Conservation (phyloP, 2,797 vertebrate genomes). For the Chromobotia macracanthus region DNA sequence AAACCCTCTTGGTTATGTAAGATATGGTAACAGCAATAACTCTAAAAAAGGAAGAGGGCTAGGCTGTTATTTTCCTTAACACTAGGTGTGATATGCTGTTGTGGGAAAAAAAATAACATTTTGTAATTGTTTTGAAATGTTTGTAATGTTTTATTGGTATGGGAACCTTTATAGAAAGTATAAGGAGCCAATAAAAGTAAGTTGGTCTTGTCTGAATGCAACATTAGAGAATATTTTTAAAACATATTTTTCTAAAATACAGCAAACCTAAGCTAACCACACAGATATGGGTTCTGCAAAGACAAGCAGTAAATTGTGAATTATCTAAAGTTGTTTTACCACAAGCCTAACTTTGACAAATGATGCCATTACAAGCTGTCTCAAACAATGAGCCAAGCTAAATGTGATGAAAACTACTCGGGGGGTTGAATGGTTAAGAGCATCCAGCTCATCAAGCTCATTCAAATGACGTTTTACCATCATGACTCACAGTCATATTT, state of each 20-base stretch:
- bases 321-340: slow-evolving; percentile 16
- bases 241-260: background rate
- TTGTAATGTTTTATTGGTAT: background rate
- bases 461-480: slow-evolving; percentile 3
- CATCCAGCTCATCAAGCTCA: slow-evolving; percentile 26
- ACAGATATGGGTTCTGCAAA: background rate
- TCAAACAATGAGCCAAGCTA: slow-evolving; percentile 38
- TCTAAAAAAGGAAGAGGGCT: slow-evolving; percentile 12
- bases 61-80: background rate
- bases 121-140: background rate
- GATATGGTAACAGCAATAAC: slow-evolving; percentile 9
- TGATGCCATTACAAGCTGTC: slow-evolving; percentile 38
- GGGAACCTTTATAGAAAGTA: background rate
- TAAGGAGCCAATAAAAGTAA: background rate
- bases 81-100: background rate
- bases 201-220: background rate
- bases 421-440: slow-evolving; percentile 42
- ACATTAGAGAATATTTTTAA: background rate
- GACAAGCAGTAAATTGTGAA: slow-evolving; percentile 6
- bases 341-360: slow-evolving; percentile 44
- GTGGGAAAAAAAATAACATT: background rate
- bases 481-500: slow-evolving; percentile 20
- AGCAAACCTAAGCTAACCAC: background rate
- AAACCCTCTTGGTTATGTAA: slow-evolving; percentile 18
- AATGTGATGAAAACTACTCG: slow-evolving; percentile 38